Evolutionary conservation across 1,140 invertebrate genomes (phyloP), one percentile per base, ranked within the genome.

Genomic region (Drosophila cardini): DNA sequence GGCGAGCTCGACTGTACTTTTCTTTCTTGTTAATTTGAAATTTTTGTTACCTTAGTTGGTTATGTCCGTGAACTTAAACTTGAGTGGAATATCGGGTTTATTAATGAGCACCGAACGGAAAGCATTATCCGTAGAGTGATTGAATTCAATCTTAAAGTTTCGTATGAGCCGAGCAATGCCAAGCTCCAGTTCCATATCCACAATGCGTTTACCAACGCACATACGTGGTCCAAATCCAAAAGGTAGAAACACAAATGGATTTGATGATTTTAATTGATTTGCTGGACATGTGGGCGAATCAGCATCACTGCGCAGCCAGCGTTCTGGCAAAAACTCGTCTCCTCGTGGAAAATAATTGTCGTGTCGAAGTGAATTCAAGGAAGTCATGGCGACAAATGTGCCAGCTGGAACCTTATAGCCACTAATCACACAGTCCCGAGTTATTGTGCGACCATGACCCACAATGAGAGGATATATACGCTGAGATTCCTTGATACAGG

Each of bases 101-200:
- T 64, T 91, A 2, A 91, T 89, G 13, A 89, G 56, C 0, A 69
- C 70, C 9, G 78, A 46, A 1, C 68, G 72, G 26, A 91, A 91
- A 0, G 80, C 83, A 21, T 91, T 90, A 38, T 91, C 70, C 0
- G 69, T 79, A 1, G 90, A 52, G 73, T 92, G 68, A 30, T 93
- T 92, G 91, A 94, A 95, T 61, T 94, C 93, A 1, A 94, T 73
- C 26, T 93, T 80, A 68, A 94, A 95, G 72, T 94, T 93, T 38
- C 94, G 91, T 21, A 94, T 89, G 8, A 95, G 90, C 78, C 94
- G 94, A 8, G 94, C 91, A 1, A 95, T 72, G 30, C 94, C 94
- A 11, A 95, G 91, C 81, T 95, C 94, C 21, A 96, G 87, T 90
- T 96, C 95, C 80, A 96, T 93, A 76, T 96, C 94, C 1, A 96